Conservation (phyloP, 2,888 invertebrate genomes). For the Dicranocentrus wangi region DNA sequence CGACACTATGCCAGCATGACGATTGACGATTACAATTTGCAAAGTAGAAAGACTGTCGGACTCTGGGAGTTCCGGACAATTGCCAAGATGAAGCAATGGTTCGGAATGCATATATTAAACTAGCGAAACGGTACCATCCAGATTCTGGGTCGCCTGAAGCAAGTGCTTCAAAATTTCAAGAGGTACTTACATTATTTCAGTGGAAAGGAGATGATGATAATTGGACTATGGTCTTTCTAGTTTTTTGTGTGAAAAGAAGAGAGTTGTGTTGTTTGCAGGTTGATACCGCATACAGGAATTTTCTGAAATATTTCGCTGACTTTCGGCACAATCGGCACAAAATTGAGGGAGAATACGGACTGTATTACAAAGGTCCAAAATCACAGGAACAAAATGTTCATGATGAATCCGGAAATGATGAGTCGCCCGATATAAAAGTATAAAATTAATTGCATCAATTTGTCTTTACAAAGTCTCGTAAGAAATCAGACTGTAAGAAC, state of each 20-base stretch:
- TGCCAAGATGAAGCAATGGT: conserved; percentile 84
- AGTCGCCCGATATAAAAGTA: conserved; percentile 72
- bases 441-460: conserved; percentile 63
- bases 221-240: too few relatives aligned
- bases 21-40: background rate
- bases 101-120: conserved; percentile 82
- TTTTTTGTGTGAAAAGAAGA: conserved; percentile 6
- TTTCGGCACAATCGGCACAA: conserved; percentile 78
- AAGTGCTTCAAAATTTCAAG: conserved; percentile 83
- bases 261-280: conserved; percentile 76
- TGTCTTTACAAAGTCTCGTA: background rate
- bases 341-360: conserved; percentile 74
- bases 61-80: conserved; percentile 75
- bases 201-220: background rate
- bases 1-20: background rate
- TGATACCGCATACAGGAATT: conserved; percentile 83
- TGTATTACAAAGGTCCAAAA: conserved; percentile 74
- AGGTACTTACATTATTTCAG: conserved; percentile 75
- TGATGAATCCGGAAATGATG: conserved; percentile 46
- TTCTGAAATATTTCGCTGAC: conserved; percentile 82
- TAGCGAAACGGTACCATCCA: conserved; percentile 89
- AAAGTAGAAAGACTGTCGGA: conserved; percentile 53
- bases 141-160: conserved; percentile 84
- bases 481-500: too few relatives aligned
- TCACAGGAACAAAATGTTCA: conserved; percentile 76